Base-by-base conservation (phyloP, 2,888 invertebrate species). In the Hermaeophaga mercurialis region DNA sequence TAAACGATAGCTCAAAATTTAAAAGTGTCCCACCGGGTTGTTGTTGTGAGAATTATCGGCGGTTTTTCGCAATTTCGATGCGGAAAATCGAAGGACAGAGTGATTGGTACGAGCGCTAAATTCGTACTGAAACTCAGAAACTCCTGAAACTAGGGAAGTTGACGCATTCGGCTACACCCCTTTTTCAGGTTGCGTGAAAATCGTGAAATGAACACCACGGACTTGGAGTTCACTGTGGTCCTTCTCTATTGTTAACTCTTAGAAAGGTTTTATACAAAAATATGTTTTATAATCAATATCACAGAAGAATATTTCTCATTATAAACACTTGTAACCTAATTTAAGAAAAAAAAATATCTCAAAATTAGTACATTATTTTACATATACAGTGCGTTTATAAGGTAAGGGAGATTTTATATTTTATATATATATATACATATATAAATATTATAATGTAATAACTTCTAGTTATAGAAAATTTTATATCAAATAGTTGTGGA, bases 111-210 rank as follows among this genome's bases (percentile, higher is more conserved):
- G 43, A 18, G 45, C n/a, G 48, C 11, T 53, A 52, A 46, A 38
- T 47, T 41, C 49, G 38, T 45, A 62, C 62, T 62, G 62, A 62
- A 62, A 59, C 62, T 43, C 61, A 15, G 53, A 48, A 57, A 53
- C 17, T 36, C 41, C 61, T 52, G 54, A 46, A 56, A 50, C 39
- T 48, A 60, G 59, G 62, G 58, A 59, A 55, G 60, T 62, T 62
- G 62, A 58, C 62, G 62, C 59, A 58, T 45, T 54, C 41, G 60
- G 58, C 62, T 50, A 59, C 62, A 62, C 62, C 62, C 59, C 62
- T 62, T 62, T 43, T 62, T 49, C 62, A 58, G 59, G 59, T 62
- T 60, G 62, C 62, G 62, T 59, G 62, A 54, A 62, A 60, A 60
- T 58, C 58, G 34, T 48, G 58, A 56, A 60, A 54, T 55, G 49